Evolutionary conservation across 2,888 invertebrate species (phyloP).

Genomic region (Sminthurinus aureus): DNA sequence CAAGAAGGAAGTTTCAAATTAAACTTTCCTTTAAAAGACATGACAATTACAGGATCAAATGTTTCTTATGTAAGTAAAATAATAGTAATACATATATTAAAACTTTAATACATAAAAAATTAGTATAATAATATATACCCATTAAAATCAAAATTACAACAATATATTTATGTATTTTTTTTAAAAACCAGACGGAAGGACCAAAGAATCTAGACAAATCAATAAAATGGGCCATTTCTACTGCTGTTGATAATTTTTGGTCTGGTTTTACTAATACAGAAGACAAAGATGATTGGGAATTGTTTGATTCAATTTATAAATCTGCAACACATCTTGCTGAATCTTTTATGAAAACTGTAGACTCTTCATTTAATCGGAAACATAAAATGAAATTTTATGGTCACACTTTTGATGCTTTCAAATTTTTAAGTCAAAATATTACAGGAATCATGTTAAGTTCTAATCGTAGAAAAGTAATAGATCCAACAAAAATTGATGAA

Average conservation of each 20-base stretch:
- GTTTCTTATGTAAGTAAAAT: neutral
- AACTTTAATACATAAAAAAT: too few relatives aligned
- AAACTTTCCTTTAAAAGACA: neutral
- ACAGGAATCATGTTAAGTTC: conserved; percentile 46
- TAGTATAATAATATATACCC: too few relatives aligned
- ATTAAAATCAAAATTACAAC: too few relatives aligned
- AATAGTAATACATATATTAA: too few relatives aligned
- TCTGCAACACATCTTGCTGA: conserved; percentile 43
- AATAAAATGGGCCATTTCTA: conserved; percentile 30
- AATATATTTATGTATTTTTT: neutral
- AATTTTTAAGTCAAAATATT: conserved; percentile 47
- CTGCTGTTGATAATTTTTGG: conserved; percentile 31
- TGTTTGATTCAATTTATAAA: conserved; percentile 48
- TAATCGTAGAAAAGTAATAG: conserved; percentile 30
- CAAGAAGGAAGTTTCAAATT: conserved; percentile 5
- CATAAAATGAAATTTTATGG: conserved; percentile 29
- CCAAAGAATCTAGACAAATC: conserved; percentile 19
- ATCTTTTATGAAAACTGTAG: conserved; percentile 42
- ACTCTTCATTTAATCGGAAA: conserved; percentile 36
- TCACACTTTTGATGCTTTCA: conserved; percentile 43
- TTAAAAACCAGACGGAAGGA: neutral
- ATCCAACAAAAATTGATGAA: conserved; percentile 42
- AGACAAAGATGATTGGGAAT: conserved; percentile 41
- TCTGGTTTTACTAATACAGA: neutral
- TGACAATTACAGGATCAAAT: neutral